Evolutionary conservation across 2,888 invertebrate species (phyloP).

Genomic region (Drosophila nigricruria): DNA sequence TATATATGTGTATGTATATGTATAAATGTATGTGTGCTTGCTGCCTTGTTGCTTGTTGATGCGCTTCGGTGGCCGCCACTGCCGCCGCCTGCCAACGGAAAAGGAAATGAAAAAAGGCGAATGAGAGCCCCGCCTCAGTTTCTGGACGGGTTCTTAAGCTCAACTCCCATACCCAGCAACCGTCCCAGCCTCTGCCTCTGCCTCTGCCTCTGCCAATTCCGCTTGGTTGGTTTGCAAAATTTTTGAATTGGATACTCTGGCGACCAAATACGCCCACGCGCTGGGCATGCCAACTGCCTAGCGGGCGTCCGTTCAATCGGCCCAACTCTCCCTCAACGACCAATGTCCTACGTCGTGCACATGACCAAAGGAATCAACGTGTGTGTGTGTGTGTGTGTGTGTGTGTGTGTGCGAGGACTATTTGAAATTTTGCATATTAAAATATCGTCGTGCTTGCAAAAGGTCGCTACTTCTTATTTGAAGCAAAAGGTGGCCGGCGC

Average conservation of each 20-base stretch:
- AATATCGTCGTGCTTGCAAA: slow-evolving; percentile 80
- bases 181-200: slow-evolving; percentile 37
- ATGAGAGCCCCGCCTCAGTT: slow-evolving; percentile 56
- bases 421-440: slow-evolving; percentile 82
- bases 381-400: slow-evolving; percentile 29
- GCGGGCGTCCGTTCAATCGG: slow-evolving; percentile 50
- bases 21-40: slow-evolving; percentile 1
- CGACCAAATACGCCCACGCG: slow-evolving; percentile 69
- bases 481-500: slow-evolving; percentile 63
- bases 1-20: not conserved
- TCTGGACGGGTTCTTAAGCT: slow-evolving; percentile 52
- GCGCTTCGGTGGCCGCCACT: slow-evolving; percentile 77
- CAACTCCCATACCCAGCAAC: not conserved
- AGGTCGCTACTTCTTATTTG: slow-evolving; percentile 67
- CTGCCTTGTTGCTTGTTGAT: slow-evolving; percentile 64
- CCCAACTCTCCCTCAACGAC: slow-evolving; percentile 23
- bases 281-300: slow-evolving; percentile 59
- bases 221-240: slow-evolving; percentile 79
- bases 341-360: slow-evolving; percentile 50
- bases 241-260: slow-evolving; percentile 78
- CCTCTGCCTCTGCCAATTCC: slow-evolving; percentile 66
- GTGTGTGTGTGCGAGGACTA: slow-evolving; percentile 54
- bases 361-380: slow-evolving; percentile 72
- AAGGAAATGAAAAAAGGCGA: slow-evolving; percentile 79
- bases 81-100: slow-evolving; percentile 71